Conservation (phyloP, 64 coral and sea anemone species). For the Pachyseris speciosa region DNA sequence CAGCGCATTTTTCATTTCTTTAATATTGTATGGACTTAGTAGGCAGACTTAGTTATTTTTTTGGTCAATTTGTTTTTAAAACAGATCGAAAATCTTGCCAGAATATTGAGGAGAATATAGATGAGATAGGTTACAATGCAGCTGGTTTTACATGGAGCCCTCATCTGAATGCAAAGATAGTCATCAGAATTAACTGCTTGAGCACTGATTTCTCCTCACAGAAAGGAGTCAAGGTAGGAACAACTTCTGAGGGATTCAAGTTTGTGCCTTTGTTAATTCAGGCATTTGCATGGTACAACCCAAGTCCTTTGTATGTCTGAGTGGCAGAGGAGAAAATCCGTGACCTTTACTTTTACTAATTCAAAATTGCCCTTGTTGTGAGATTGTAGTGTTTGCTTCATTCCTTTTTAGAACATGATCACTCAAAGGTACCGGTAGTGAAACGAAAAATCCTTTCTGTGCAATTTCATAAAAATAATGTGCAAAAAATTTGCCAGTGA, state of each 20-base stretch:
- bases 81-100: slow-evolving; percentile 98
- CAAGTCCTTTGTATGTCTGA: no score
- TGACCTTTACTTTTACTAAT: no score
- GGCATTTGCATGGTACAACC: background rate
- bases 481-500: no score
- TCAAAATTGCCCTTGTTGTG: no score
- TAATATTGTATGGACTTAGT: background rate
- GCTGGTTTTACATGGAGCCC: slow-evolving; percentile 97
- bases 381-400: no score
- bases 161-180: slow-evolving; percentile 97
- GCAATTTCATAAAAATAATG: no score
- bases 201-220: slow-evolving; percentile 99
- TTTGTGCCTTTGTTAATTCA: background rate
- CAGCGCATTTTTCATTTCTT: background rate
- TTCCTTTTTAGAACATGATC: no score
- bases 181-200: slow-evolving; percentile 96
- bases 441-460: no score
- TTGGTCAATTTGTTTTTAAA: background rate
- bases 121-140: slow-evolving; percentile 95
- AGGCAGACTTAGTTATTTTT: background rate
- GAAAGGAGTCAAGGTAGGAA: slow-evolving; percentile 93
- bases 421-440: no score
- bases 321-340: no score
- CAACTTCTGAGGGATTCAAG: no score
- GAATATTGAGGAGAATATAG: slow-evolving; percentile 98